A percentile compares a stretch with the other conserved stretches of the same genome.
Conservation (phyloP, 2,113 vertebrate genomes). For the Rissa tridactyla region DNA sequence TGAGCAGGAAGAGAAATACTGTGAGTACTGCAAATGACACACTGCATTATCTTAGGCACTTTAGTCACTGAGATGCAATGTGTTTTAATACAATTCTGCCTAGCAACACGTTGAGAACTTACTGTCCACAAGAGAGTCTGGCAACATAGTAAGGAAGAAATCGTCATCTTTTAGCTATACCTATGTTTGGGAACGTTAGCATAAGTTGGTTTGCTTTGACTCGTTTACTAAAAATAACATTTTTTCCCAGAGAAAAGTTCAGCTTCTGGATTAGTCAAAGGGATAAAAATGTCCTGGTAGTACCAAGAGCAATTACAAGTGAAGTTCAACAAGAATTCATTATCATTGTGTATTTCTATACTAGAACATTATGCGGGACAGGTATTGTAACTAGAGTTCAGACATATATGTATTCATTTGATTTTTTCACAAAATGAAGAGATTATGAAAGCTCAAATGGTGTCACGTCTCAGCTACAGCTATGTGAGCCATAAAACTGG, state of each 20-base stretch:
- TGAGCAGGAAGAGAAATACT: not conserved
- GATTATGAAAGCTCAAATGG: not conserved
- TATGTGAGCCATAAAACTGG: not conserved
- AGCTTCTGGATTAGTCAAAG: not conserved
- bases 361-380: not conserved
- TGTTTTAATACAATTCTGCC: conserved; percentile 37
- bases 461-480: not conserved
- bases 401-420: not conserved
- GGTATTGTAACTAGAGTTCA: not conserved
- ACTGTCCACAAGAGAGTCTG: not conserved
- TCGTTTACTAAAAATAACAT: conserved; percentile 24
- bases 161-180: not conserved
- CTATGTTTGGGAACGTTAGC: conserved; percentile 34
- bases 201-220: not conserved
- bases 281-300: conserved; percentile 18
- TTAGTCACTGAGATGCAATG: not conserved
- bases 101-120: conserved; percentile 40
- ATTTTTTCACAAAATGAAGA: not conserved
- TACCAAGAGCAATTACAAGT: not conserved
- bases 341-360: not conserved
- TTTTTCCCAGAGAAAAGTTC: not conserved
- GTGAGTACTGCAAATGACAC: not conserved
- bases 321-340: not conserved
- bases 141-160: conserved; percentile 12
- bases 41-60: not conserved